Evolutionary conservation across 2,113 vertebrate species (phyloP).

Genomic region (Elephantulus edwardii): DNA sequence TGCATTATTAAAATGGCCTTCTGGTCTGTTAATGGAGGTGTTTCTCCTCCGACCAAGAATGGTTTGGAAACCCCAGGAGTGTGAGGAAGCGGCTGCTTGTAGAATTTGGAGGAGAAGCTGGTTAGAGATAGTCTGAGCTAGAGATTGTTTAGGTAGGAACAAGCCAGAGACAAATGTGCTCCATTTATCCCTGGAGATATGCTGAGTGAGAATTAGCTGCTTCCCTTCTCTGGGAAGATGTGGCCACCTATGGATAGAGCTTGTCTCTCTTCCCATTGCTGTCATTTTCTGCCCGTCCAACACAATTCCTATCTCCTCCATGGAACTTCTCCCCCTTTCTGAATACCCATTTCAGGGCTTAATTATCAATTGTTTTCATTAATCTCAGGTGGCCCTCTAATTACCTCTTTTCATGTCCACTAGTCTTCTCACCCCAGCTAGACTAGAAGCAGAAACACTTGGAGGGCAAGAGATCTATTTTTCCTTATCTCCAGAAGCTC

Average conservation of each 20-base stretch:
- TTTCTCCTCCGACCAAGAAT: not conserved
- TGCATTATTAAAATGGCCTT: constrained; percentile 51
- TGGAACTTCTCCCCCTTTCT: not conserved
- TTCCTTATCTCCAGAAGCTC: not conserved
- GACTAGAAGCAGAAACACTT: constrained; percentile 28
- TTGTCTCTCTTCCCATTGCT: not conserved
- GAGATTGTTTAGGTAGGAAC: not conserved
- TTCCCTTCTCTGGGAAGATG: not conserved
- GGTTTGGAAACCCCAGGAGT: not conserved
- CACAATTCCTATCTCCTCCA: not conserved
- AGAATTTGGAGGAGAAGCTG: not conserved
- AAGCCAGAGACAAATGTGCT: not conserved
- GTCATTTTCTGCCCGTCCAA: not conserved
- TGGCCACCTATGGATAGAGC: not conserved
- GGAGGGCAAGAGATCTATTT: not conserved
- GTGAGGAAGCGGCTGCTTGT: not conserved
- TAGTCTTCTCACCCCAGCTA: not conserved
- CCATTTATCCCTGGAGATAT: not conserved
- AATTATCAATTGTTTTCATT: not conserved
- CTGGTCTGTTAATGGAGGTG: not conserved
- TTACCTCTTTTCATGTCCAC: not conserved
- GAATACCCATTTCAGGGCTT: not conserved
- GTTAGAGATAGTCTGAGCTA: not conserved
- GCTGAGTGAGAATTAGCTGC: not conserved
- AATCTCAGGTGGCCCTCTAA: not conserved